Percentiles rank a stretch among this genome's conserved stretches.
Evolutionary conservation across 2,797 vertebrate genomes (phyloP).

Genomic region (Manis javanica): DNA sequence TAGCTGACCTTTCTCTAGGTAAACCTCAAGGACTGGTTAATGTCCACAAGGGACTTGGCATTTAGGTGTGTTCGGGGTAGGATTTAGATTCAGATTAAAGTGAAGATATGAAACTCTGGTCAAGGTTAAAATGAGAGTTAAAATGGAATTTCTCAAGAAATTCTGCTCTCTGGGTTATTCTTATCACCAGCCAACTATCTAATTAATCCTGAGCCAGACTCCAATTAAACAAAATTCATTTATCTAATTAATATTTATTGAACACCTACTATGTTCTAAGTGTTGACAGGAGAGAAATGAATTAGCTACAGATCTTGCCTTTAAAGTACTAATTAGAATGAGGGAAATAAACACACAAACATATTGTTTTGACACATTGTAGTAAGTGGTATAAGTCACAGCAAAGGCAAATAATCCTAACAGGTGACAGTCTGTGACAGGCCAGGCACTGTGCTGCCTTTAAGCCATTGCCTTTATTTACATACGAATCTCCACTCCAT

Average conservation of each 20-base stretch:
- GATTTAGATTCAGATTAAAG: neutral
- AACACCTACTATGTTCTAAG: neutral
- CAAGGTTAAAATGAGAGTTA: neutral
- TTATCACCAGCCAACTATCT: neutral
- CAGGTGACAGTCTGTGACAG: neutral
- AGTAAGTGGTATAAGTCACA: neutral
- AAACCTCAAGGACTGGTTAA: conserved; percentile 47
- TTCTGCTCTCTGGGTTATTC: neutral
- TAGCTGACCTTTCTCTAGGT: conserved; percentile 30
- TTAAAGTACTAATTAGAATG: neutral
- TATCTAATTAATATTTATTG: neutral
- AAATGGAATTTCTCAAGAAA: conserved; percentile 29
- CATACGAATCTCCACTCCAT: neutral
- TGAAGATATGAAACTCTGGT: neutral
- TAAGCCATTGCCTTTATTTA: neutral
- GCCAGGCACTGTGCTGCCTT: neutral
- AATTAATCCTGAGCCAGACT: neutral
- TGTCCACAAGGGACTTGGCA: neutral
- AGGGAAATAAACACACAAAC: neutral
- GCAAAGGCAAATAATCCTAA: neutral
- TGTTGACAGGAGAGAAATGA: neutral
- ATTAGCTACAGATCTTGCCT: neutral
- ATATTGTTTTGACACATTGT: neutral
- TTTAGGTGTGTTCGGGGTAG: neutral
- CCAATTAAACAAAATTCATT: neutral